A percentile compares a stretch with the other conserved stretches of the same genome.
Conservation (phyloP, 1,140 invertebrate species). For the Trypoxylus dichotomus region DNA sequence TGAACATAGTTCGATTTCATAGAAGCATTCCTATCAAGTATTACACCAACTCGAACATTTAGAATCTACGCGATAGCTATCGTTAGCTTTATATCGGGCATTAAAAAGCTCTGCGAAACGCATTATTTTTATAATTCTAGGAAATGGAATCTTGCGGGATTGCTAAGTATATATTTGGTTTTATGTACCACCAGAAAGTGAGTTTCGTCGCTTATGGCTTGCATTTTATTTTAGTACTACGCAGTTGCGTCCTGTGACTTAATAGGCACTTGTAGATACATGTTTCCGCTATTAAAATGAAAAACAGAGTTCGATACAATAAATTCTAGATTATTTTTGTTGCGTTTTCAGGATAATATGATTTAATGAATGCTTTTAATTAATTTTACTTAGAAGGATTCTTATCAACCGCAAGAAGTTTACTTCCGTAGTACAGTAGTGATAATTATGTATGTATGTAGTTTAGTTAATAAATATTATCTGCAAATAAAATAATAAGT, state of each 20-base stretch:
- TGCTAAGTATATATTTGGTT: neutral
- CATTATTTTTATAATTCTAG: neutral
- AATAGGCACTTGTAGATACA: neutral
- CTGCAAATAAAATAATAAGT: too few species aligned
- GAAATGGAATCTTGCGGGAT: neutral
- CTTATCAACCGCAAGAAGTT: too few species aligned
- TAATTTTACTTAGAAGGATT: too few species aligned
- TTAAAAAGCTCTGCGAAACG: neutral
- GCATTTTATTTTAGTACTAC: neutral
- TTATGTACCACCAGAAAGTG: neutral
- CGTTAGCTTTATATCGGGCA: neutral
- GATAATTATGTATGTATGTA: too few species aligned
- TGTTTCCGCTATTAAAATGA: neutral
- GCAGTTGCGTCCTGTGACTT: neutral
- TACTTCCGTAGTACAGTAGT: too few species aligned
- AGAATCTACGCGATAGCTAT: neutral
- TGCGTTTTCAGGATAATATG: neutral
- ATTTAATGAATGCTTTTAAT: too few species aligned
- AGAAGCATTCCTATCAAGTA: neutral
- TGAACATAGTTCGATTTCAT: neutral
- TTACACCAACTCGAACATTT: neutral
- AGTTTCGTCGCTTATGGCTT: neutral
- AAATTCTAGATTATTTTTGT: neutral
- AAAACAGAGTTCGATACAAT: neutral
- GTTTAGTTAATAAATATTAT: too few species aligned